A percentile compares a stretch with the other conserved stretches of the same genome.
These are phyloP conservation scores for Arizona elegans DNA, from an alignment of 2,113 vertebrate species.

Conservation along the genomic window DNA sequence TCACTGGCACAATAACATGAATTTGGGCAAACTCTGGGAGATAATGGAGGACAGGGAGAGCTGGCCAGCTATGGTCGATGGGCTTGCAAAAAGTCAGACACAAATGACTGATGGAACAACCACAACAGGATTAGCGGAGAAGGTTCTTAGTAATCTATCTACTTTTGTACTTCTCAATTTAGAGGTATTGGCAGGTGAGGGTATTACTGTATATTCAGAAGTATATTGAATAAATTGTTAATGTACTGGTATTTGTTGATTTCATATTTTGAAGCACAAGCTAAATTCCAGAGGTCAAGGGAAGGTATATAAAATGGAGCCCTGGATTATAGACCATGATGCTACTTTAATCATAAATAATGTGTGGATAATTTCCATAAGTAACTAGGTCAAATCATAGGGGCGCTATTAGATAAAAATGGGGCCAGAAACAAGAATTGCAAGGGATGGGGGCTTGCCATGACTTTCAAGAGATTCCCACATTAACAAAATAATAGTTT, in stretches of 20 bases:
- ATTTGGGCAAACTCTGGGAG: not conserved
- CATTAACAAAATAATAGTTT: not conserved
- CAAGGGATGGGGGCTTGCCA: not conserved
- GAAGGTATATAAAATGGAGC: not conserved
- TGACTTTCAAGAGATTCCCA: not conserved
- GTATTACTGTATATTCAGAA: not conserved
- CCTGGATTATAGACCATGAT: not conserved
- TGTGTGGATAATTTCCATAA: not conserved
- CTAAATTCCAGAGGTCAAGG: not conserved
- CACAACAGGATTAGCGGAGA: not conserved
- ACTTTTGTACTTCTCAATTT: not conserved
- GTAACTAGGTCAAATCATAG: not conserved
- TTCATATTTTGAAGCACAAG: not conserved
- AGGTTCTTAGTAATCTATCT: not conserved
- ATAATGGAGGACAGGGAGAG: not conserved
- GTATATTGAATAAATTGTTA: not conserved
- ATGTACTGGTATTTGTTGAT: not conserved
- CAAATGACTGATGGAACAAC: not conserved
- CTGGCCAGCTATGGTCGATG: not conserved
- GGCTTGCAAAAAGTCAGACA: not conserved
- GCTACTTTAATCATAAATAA: not conserved
- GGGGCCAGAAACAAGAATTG: not conserved
- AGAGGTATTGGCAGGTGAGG: not conserved
- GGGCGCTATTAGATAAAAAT: not conserved
- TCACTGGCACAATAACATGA: not conserved